phyloP scores from a whole-genome alignment of 1,140 invertebrate genomes.

The Dysdera silvatica region DNA sequence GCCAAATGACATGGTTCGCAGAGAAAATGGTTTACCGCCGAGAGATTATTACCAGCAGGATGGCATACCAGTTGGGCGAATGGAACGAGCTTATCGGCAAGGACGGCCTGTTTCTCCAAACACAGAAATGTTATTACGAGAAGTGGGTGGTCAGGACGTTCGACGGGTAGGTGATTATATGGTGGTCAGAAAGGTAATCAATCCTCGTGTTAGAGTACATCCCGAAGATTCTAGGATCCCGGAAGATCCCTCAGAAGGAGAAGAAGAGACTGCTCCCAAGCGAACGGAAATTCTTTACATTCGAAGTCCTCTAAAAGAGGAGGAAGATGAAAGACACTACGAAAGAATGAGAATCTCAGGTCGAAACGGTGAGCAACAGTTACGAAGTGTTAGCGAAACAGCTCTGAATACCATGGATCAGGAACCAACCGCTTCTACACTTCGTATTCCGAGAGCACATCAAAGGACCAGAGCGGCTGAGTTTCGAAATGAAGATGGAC shows the following conservation, averaged over 20 bases:
- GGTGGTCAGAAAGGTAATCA: conserved; percentile 17
- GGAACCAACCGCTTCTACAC: too few species aligned
- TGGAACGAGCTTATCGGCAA: conserved; percentile 19
- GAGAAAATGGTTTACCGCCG: too few species aligned
- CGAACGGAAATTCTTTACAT: conserved; percentile 29
- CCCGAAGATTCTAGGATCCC: too few species aligned
- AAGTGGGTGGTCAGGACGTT: conserved; percentile 4
- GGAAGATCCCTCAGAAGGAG: not conserved
- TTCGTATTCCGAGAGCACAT: not conserved
- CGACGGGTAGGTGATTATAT: conserved; percentile 21
- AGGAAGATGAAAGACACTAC: conserved; percentile 21
- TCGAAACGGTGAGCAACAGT: conserved; percentile 7
- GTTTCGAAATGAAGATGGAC: not conserved
- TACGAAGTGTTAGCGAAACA: conserved; percentile 26
- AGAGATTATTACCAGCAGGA: conserved; percentile 14
- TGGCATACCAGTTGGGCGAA: conserved; percentile 13
- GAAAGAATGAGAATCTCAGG: not conserved
- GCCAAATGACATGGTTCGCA: too few species aligned
- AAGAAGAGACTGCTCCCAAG: conserved; percentile 4
- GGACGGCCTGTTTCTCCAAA: conserved; percentile 15
- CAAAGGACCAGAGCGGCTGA: not conserved
- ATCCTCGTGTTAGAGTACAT: conserved; percentile 20
- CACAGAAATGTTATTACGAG: conserved; percentile 7
- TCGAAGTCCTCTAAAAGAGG: conserved; percentile 18
- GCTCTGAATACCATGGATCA: conserved; percentile 11